A percentile compares a stretch with the other conserved stretches of the same genome.
phyloP scores from a whole-genome alignment of 64 coral and sea anemone species.

The Cladopsammia gracilis region DNA sequence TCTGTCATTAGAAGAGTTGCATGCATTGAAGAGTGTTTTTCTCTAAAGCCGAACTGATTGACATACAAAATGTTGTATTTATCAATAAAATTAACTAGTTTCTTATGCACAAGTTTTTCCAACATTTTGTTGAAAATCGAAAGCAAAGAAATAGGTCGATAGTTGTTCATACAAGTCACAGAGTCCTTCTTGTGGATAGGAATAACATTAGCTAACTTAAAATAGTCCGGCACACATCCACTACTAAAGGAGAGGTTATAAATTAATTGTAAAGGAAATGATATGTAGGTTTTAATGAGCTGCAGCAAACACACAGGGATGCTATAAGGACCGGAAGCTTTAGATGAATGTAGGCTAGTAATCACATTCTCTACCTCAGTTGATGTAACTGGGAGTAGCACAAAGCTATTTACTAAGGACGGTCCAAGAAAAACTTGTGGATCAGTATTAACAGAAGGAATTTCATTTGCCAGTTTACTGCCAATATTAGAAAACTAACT shows the following conservation, averaged over 20 bases:
- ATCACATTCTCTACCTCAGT: conserved; percentile 29
- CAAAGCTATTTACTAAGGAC: conserved; percentile 30
- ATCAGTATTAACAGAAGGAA: conserved; percentile 43
- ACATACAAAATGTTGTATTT: neutral
- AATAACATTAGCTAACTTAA: conserved; percentile 27
- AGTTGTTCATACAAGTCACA: neutral
- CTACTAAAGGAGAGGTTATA: no score
- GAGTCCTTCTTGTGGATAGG: conserved; percentile 1
- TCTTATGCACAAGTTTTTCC: conserved; percentile 13
- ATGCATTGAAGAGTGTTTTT: neutral
- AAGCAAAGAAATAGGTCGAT: conserved; percentile 15
- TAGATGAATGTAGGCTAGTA: conserved; percentile 27
- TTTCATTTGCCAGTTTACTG: conserved; percentile 24
- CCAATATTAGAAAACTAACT: conserved; percentile 66
- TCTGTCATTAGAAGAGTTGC: conserved; percentile 6
- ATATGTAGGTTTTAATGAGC: no score
- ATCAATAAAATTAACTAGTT: conserved; percentile 13
- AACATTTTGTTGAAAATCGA: conserved; percentile 8
- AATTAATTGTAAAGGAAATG: no score
- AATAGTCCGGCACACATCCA: no score
- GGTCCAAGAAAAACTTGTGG: conserved; percentile 42
- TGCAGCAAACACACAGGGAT: neutral
- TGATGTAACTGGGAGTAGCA: conserved; percentile 22
- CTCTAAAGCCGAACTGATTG: conserved; percentile 11
- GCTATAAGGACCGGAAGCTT: conserved; percentile 42